Base-by-base conservation (phyloP, 2,888 invertebrate genomes). In the Zeuzera pyrina region DNA sequence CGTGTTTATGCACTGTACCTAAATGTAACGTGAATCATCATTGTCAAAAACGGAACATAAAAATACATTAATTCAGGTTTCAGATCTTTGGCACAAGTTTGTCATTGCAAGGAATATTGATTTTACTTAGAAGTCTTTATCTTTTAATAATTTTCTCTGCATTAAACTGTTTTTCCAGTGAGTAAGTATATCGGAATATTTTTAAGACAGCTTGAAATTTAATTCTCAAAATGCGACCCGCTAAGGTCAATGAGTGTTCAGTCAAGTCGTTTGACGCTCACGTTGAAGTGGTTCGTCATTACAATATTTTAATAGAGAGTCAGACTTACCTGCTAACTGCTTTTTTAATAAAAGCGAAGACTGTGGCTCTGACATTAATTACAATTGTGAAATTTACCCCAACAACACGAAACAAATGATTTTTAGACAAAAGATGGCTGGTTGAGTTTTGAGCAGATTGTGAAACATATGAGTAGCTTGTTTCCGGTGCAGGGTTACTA, bases 331-430 rank as follows among this genome's bases (percentile, higher is more conserved):
- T 90, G 95, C 94, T 87, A 95, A 88, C 88, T 95, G 95, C 90
- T 95, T 95, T 87, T 93, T 91, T 86, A 95, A 88, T 87, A 95
- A 88, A 86, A 95, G 91, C 84, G 95, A 92, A 85, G 95, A 95
- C 91, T 95, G 95, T 89, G 90, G 91, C 88, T 94, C 94, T 89
- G 94, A 93, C 94, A 94, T 94, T 91, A 91, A 91, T 90, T 89
- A 89, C 89, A 88, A 88, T 86, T 89, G 86, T 85, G 87, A 89
- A 89, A 88, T 89, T 88, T 87, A 89, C 85, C 86, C 86, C 86
- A 87, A 87, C 84, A 85, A 86, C 85, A 87, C 87, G 87, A 87
- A 88, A 88, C 86, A 88, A 88, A 88, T 86, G 85, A 86, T 87
- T 86, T 87, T 86, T 79, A 76, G 67, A 86, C 85, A 87, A 89